Conservation (phyloP, 1,140 invertebrate species). For the Riptortus pedestris region DNA sequence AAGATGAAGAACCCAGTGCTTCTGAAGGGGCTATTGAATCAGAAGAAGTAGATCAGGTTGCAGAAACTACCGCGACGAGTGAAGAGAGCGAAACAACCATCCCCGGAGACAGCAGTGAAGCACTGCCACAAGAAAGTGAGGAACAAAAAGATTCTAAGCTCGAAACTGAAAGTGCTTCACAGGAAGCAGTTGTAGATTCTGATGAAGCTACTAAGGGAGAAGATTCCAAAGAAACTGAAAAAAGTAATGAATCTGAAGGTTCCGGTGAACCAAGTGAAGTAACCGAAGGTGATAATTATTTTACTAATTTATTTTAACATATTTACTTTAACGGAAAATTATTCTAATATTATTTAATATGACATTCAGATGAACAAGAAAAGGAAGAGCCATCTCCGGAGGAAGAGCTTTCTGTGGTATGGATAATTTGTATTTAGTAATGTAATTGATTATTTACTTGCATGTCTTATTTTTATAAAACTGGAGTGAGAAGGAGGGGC, state of each 20-base stretch:
- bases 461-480: too few relatives aligned
- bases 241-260: slow-evolving; percentile 24
- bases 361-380: slow-evolving; percentile 19
- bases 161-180: slow-evolving; percentile 16
- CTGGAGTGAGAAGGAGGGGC: too few relatives aligned
- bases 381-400: slow-evolving; percentile 15
- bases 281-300: slow-evolving; percentile 20
- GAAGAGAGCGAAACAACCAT: slow-evolving; percentile 23
- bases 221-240: slow-evolving; percentile 25
- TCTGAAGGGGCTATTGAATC: too few relatives aligned
- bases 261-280: slow-evolving; percentile 26
- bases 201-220: slow-evolving; percentile 30
- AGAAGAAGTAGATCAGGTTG: too few relatives aligned
- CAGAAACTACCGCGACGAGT: too few relatives aligned
- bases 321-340: slow-evolving; percentile 24
- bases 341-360: slow-evolving; percentile 14
- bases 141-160: slow-evolving; percentile 19
- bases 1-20: slow-evolving; percentile 19
- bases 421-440: background rate
- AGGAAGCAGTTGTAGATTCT: slow-evolving; percentile 25
- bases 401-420: slow-evolving; percentile 2
- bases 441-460: background rate
- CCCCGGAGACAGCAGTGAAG: slow-evolving; percentile 23
- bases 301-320: slow-evolving; percentile 17
- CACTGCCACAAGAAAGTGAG: slow-evolving; percentile 14